Evolutionary conservation across 2,888 invertebrate genomes (phyloP).

Genomic region (Troilus luridus): DNA sequence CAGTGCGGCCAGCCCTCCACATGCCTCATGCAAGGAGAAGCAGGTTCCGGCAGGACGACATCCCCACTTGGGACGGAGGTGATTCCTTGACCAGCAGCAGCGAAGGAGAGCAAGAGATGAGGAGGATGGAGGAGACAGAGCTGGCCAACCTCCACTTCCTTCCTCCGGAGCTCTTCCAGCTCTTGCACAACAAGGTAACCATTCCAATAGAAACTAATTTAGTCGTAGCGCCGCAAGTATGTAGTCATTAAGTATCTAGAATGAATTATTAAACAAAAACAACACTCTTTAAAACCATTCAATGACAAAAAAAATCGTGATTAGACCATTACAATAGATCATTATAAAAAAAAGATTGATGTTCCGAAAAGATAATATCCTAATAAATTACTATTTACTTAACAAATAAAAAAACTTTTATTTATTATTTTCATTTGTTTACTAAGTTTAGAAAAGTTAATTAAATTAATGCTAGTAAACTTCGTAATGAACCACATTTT

Average conservation of each 20-base stretch:
- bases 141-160: slow-evolving; percentile 72
- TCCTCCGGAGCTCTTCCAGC: slow-evolving; percentile 73
- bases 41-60: slow-evolving; percentile 63
- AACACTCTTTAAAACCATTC: too few species aligned
- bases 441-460: too few species aligned
- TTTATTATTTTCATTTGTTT: not conserved
- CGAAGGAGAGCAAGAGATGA: slow-evolving; percentile 65
- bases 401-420: not conserved
- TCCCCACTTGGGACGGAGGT: slow-evolving; percentile 65
- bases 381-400: not conserved
- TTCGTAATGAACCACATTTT: not conserved
- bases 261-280: too few species aligned
- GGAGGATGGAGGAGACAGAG: slow-evolving; percentile 70
- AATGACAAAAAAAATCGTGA: too few species aligned
- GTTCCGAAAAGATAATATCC: not conserved
- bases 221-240: not conserved
- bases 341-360: too few species aligned
- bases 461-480: too few species aligned
- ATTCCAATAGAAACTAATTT: not conserved
- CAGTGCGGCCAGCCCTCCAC: slow-evolving; percentile 66
- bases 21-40: slow-evolving; percentile 68
- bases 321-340: too few species aligned
- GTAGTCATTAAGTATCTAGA: not conserved
- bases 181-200: slow-evolving; percentile 73
- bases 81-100: slow-evolving; percentile 67